phyloP scores from a whole-genome alignment of 2,888 invertebrate genomes.

The Tiliacea citrago region DNA sequence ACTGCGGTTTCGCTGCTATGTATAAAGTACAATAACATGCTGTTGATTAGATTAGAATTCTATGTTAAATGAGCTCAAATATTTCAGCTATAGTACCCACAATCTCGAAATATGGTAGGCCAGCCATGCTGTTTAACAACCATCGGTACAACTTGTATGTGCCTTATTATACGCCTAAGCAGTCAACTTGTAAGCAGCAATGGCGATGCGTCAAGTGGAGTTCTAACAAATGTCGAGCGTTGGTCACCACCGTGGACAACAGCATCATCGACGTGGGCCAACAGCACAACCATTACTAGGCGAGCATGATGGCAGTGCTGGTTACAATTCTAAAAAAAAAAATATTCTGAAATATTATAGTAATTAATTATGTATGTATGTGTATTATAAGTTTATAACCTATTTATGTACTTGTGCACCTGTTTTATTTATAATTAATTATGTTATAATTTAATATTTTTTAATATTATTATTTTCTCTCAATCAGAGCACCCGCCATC shows the following conservation, averaged over 20 bases:
- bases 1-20: no score
- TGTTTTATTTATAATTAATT: no score
- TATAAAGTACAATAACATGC: slow-evolving; percentile 1
- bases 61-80: slow-evolving; percentile 10
- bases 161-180: slow-evolving; percentile 2
- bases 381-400: no score
- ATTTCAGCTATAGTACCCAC: slow-evolving; percentile 4
- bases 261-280: not conserved
- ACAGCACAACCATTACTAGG: slow-evolving; percentile 11
- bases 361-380: no score
- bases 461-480: no score
- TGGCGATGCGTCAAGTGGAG: slow-evolving; percentile 69
- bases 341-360: no score
- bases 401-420: no score
- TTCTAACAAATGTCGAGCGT: not conserved
- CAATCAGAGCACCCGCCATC: no score
- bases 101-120: slow-evolving; percentile 11
- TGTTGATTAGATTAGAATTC: not conserved
- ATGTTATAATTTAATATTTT: no score
- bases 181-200: slow-evolving; percentile 29
- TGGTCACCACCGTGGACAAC: slow-evolving; percentile 9
- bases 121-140: slow-evolving; percentile 6
- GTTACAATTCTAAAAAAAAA: no score
- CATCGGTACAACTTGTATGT: slow-evolving; percentile 18
- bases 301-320: not conserved